Percentiles rank a stretch among this genome's conserved stretches.
Conservation (phyloP, 2,113 vertebrate species). For the Carassius auratus region DNA sequence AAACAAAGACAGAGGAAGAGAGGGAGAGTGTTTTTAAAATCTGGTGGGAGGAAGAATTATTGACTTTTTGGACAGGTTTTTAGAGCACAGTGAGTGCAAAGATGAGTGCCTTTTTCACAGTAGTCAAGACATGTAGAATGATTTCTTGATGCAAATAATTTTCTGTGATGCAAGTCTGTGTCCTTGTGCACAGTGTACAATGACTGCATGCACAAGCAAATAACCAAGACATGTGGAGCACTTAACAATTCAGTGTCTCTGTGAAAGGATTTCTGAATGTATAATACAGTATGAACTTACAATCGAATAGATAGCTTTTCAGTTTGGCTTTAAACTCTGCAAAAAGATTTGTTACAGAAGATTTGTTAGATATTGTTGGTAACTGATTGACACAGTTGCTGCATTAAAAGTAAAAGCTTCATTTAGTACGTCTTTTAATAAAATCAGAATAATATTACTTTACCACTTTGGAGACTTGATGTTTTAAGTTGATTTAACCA, state of each 20-base stretch:
- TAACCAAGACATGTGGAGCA: neutral
- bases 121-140: neutral
- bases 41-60: conserved; percentile 9
- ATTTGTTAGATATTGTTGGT: conserved; percentile 2
- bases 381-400: conserved; percentile 53
- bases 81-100: neutral
- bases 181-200: conserved; percentile 17
- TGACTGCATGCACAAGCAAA: conserved; percentile 26
- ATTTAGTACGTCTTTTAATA: neutral
- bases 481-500: neutral
- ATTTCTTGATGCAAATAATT: neutral
- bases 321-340: conserved; percentile 79
- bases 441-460: neutral
- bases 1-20: neutral
- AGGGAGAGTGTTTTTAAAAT: conserved; percentile 30
- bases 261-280: conserved; percentile 44
- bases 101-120: neutral
- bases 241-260: neutral
- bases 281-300: conserved; percentile 75
- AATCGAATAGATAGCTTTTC: conserved; percentile 75
- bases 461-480: neutral
- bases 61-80: neutral
- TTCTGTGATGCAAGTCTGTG: conserved; percentile 8
- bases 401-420: neutral
- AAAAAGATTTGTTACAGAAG: conserved; percentile 52